Percentiles rank a stretch among this genome's conserved stretches.
These are phyloP conservation scores for Tiliacea aurago DNA, from an alignment of 2,888 invertebrate species.

Conservation along the genomic window DNA sequence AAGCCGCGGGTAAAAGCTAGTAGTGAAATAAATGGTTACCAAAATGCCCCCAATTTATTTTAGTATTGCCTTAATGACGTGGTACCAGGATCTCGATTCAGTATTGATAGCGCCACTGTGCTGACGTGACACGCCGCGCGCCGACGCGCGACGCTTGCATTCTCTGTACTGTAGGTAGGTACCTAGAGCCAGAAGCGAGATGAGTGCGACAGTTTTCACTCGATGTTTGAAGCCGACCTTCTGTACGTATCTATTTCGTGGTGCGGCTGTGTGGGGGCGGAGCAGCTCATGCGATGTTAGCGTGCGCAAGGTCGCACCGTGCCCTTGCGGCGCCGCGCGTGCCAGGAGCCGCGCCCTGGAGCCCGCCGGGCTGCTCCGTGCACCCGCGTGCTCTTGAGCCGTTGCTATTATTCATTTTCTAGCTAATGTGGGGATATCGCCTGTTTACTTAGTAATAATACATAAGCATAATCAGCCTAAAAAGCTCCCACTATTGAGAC, in stretches of 20 bases:
- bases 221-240: background rate
- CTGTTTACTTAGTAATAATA: background rate
- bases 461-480: background rate
- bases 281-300: background rate
- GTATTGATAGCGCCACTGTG: background rate
- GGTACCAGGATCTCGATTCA: background rate
- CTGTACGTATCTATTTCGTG: background rate
- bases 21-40: no score
- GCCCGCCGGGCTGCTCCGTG: background rate
- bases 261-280: background rate
- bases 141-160: no score
- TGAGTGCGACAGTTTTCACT: background rate
- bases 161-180: background rate
- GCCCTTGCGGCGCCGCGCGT: slow-evolving; percentile 7
- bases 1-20: no score
- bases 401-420: background rate
- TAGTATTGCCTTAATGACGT: no score
- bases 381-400: background rate
- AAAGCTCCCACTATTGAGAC: no score
- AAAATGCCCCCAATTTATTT: no score
- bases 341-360: slow-evolving; percentile 7
- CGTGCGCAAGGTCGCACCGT: slow-evolving; percentile 5
- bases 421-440: background rate
- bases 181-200: background rate
- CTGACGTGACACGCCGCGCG: background rate